phyloP scores from a whole-genome alignment of 2,797 vertebrate species.

The Pachyuromys duprasi region DNA sequence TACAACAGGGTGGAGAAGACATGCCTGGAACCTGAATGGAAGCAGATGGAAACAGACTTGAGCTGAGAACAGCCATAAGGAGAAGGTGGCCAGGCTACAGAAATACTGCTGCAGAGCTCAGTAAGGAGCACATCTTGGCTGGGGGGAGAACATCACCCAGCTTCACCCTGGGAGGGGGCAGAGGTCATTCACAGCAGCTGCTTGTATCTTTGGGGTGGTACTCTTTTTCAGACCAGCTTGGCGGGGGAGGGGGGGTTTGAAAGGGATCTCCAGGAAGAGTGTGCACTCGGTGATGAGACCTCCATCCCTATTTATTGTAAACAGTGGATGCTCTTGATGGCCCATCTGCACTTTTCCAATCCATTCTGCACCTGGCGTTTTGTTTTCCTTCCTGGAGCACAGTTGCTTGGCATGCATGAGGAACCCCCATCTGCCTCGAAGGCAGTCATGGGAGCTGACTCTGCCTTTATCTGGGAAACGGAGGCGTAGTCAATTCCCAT shows the following conservation, averaged over 20 bases:
- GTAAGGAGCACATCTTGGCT: slow-evolving; percentile 76
- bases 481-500: not conserved
- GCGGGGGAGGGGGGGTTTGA: slow-evolving; percentile 73
- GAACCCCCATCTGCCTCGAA: slow-evolving; percentile 84
- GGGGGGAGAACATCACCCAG: slow-evolving; percentile 68
- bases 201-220: slow-evolving; percentile 51
- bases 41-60: slow-evolving; percentile 57
- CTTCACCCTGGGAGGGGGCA: slow-evolving; percentile 62
- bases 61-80: slow-evolving; percentile 38
- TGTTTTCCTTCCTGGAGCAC: slow-evolving; percentile 86
- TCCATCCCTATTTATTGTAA: slow-evolving; percentile 81
- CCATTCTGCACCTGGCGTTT: slow-evolving; percentile 87
- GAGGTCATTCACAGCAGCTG: slow-evolving; percentile 73
- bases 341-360: slow-evolving; percentile 77
- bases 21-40: slow-evolving; percentile 3
- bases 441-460: slow-evolving; percentile 70
- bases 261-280: slow-evolving; percentile 75
- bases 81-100: not conserved
- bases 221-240: slow-evolving; percentile 70
- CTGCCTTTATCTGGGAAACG: slow-evolving; percentile 60
- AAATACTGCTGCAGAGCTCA: slow-evolving; percentile 49
- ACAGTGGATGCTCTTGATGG: slow-evolving; percentile 78
- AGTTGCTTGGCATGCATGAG: slow-evolving; percentile 83
- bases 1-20: not conserved
- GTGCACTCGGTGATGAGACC: slow-evolving; percentile 69